These are phyloP conservation scores for Todus mexicanus DNA, from an alignment of 2,797 vertebrate species.

Conservation along the genomic window DNA sequence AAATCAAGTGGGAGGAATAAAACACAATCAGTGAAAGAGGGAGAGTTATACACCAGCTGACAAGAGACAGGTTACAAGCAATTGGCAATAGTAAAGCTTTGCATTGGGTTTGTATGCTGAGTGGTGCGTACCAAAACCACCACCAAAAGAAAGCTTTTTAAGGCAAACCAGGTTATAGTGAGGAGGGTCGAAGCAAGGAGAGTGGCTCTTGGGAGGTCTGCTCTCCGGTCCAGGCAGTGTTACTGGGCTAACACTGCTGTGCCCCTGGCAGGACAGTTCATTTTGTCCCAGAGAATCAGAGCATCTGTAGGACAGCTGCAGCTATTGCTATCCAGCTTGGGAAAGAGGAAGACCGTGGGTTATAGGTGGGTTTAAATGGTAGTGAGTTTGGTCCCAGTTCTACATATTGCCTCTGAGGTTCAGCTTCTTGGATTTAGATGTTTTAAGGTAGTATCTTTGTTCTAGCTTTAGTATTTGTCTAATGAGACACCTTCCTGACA, in stretches of 20 bases:
- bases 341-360: neutral
- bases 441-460: slow-evolving; percentile 13
- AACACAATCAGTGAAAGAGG: neutral
- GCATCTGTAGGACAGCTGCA: neutral
- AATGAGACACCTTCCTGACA: neutral
- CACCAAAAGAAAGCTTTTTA: neutral
- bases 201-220: neutral
- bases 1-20: slow-evolving; percentile 18
- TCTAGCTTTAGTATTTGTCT: neutral
- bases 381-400: neutral
- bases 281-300: neutral
- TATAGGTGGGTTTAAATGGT: neutral
- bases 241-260: neutral
- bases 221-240: neutral
- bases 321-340: neutral
- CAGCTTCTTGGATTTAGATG: slow-evolving; percentile 4
- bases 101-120: neutral
- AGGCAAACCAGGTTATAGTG: neutral
- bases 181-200: neutral
- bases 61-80: neutral
- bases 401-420: neutral
- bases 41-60: neutral
- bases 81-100: neutral
- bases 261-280: neutral
- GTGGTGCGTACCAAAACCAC: neutral